phyloP scores from a whole-genome alignment of 2,797 vertebrate species.

The Anguilla marmorata region DNA sequence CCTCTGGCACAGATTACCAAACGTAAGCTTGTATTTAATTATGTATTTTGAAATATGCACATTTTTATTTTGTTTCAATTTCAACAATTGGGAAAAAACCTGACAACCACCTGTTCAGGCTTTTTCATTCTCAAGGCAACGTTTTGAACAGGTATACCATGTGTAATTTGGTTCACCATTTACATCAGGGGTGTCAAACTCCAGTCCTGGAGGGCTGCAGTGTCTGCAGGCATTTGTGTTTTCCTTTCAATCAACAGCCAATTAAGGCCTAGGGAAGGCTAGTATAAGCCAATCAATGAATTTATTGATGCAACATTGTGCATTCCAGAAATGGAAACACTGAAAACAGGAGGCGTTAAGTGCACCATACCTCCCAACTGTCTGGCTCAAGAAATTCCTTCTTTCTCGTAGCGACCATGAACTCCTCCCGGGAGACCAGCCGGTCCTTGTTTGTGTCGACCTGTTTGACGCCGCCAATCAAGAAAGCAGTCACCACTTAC shows the following conservation, averaged over 20 bases:
- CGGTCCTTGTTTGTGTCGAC: slow-evolving; percentile 91
- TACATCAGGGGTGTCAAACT: no score
- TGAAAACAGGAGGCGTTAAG: not conserved
- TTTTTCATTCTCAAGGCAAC: no score
- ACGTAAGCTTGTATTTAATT: no score
- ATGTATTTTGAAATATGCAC: no score
- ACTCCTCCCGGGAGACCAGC: slow-evolving; percentile 89
- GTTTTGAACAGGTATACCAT: no score
- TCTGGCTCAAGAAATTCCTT: slow-evolving; percentile 95
- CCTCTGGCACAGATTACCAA: no score
- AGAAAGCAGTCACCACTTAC: not conserved
- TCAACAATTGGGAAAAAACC: not conserved
- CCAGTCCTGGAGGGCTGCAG: no score
- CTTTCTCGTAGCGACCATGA: slow-evolving; percentile 88
- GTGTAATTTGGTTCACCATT: no score
- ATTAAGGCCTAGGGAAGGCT: no score
- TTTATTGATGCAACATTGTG: not conserved
- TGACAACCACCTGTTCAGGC: not conserved
- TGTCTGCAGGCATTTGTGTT: no score
- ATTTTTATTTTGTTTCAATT: not conserved
- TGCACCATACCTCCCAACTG: slow-evolving; percentile 88
- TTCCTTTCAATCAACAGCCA: no score
- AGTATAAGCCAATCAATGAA: no score
- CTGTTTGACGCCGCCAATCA: slow-evolving; percentile 61
- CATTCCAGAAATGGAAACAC: not conserved